Evolutionary conservation across 2,113 vertebrate genomes (phyloP), one percentile per base, ranked within the genome.

Genomic region (Indicator maculatus): DNA sequence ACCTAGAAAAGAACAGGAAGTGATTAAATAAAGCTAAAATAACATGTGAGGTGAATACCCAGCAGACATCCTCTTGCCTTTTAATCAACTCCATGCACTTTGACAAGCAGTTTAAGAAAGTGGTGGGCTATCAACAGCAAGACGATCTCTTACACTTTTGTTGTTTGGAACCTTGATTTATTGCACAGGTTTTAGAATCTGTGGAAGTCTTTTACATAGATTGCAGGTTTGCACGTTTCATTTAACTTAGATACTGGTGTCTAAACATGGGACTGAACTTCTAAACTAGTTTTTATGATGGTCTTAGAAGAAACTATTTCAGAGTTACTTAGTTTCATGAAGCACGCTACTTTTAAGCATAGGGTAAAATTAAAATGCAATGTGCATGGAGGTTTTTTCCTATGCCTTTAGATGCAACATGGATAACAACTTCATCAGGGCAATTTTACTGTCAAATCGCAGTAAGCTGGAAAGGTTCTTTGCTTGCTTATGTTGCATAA

Each of bases 211-310:
- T 90, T 78, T 47, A 74, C 58, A 38, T 8, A 91, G 59, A 84
- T 50, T 86, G 45, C 52, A 84, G 50, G 36, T 76, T 93, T 96
- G 60, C 20, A 27, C 75, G 63, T 91, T 91, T 93, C 90, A 93
- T 85, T 93, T 93, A 89, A 79, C 38, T 83, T 92, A 93, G 90
- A 93, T 64, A 78, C 64, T 83, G 67, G 39, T 90, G 67, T 88
- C 55, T 77, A 83, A 80, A 80, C 26, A 12, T 19, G 70, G 63
- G 78, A 31, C 41, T 90, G 77, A 94, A 83, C 18, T 74, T 84
- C 12, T 65, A 86, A 94, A 33, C 36, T 28, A 90, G 47, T 11
- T 77, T 85, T 71, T 85, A 58, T 36, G 41, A 76, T 36, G 36
- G 69, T 74, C 72, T 79, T 88, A 56, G 13, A 52, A 92, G 71